phyloP scores from a whole-genome alignment of 1,140 invertebrate genomes.

The Orius laevigatus region DNA sequence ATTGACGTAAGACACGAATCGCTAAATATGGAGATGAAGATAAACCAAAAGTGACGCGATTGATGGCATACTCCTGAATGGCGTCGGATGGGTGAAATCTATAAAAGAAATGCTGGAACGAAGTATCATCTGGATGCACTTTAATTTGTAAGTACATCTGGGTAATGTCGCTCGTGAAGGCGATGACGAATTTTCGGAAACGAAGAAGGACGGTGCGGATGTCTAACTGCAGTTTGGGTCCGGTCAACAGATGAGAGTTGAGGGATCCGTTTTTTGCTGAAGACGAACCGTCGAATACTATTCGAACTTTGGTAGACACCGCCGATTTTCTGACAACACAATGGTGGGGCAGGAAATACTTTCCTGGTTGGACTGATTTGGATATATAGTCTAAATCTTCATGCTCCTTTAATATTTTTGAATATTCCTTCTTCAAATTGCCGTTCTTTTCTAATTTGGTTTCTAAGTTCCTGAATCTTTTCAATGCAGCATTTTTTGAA shows the following conservation, averaged over 20 bases:
- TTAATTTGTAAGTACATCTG: constrained; percentile 28
- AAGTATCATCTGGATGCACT: constrained; percentile 8
- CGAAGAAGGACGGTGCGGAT: constrained; percentile 27
- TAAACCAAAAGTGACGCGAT: constrained; percentile 27
- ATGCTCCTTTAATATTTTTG: not conserved
- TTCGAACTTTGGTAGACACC: constrained; percentile 22
- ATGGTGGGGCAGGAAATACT: constrained; percentile 22
- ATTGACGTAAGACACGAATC: constrained; percentile 23
- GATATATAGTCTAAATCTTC: not conserved
- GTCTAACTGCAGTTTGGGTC: constrained; percentile 29
- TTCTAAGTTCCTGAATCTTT: not conserved
- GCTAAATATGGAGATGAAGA: constrained; percentile 25
- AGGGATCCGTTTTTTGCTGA: constrained; percentile 25
- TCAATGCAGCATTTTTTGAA: not conserved
- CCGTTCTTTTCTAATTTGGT: not conserved
- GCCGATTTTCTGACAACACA: constrained; percentile 19
- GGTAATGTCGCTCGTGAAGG: constrained; percentile 26
- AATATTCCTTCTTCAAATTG: not conserved
- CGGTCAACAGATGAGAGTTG: constrained; percentile 26
- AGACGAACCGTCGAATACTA: constrained; percentile 26
- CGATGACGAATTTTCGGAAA: constrained; percentile 25
- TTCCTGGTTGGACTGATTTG: not conserved
- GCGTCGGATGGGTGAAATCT: constrained; percentile 5
- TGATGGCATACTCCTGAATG: constrained; percentile 21
- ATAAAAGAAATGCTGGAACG: constrained; percentile 20